A percentile compares a stretch with the other conserved stretches of the same genome.
Evolutionary conservation across 2,113 vertebrate genomes (phyloP).

Genomic region (Stigmatopora nigra): DNA sequence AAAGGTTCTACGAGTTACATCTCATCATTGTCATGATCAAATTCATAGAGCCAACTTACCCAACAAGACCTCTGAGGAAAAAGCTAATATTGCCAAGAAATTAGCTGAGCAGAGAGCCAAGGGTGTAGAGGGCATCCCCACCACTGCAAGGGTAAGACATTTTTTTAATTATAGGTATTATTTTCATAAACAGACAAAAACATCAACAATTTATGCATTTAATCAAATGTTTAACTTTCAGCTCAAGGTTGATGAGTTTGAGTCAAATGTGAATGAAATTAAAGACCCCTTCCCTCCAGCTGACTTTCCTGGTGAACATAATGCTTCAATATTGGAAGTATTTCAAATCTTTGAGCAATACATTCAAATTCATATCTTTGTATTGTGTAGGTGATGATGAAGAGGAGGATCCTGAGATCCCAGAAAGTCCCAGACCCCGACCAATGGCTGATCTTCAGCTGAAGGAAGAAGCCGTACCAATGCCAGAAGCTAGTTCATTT

Average conservation of each 20-base stretch:
- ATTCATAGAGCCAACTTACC: conserved; percentile 72
- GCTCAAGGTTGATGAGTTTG: conserved; percentile 97
- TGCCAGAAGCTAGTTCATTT: conserved; percentile 93
- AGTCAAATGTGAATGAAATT: conserved; percentile 94
- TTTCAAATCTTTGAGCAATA: background rate
- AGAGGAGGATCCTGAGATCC: conserved; percentile 92
- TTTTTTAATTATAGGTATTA: background rate
- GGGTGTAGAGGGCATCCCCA: conserved; percentile 81
- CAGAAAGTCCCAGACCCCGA: conserved; percentile 85
- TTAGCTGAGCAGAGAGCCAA: conserved; percentile 85
- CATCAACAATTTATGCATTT: background rate
- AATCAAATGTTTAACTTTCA: conserved; percentile 47
- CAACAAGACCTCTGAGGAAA: conserved; percentile 89
- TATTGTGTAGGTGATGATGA: conserved; percentile 82
- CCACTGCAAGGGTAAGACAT: conserved; percentile 83
- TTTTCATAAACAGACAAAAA: background rate
- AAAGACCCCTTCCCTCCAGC: conserved; percentile 97
- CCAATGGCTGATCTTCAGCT: conserved; percentile 93
- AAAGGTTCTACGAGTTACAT: background rate
- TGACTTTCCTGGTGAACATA: conserved; percentile 88
- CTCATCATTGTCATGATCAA: background rate
- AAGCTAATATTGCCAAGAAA: conserved; percentile 80
- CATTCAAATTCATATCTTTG: background rate
- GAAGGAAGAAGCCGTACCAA: conserved; percentile 93
- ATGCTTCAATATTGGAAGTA: background rate